Evolutionary conservation across 2,888 invertebrate species (phyloP), one percentile per base, ranked within the genome.

Genomic region (Apomyelois bistriatella): DNA sequence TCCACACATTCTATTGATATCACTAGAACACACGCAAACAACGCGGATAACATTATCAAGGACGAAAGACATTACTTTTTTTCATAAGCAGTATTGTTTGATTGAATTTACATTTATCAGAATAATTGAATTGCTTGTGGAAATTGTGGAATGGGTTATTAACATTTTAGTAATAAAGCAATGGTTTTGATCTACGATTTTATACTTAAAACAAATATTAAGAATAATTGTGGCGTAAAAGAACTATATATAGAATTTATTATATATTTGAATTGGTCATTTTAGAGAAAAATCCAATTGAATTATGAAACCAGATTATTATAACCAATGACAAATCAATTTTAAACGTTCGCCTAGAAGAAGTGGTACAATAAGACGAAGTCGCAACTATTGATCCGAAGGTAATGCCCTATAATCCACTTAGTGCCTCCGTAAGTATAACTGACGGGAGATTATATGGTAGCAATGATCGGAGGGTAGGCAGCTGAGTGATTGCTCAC

Each of bases 321-420:
- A 38, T 16, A 9, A 40, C 32, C 53, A 17, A 15, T 52, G 40
- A 48, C 10, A 59, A 55, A 37, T 53, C 53, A 54, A 50, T 54
- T 48, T 54, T 36, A 58, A 38, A 51, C 49, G 41, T 60, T 56
- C 46, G 56, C 5, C 1, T 9, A 15, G 16, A 16, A 40, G 40
- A 40, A 8, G 10, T 40, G 16, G 40, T 3, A 16, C 40, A 47
- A 50, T 40, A 32, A 40, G 9, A 6, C 41, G 53, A 65, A 68
- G 65, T 64, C 66, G 63, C 65, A 64, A 52, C 59, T 78, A 83
- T 85, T 82, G 82, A 85, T 81, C 82, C 75, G 74, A 66, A 77
- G 73, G 70, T 83, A 83, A 85, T 82, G 68, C 82, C 66, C 66
- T 70, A 66, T 82, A 82, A 85, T 85, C 85, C 84, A 84, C 81